Percentiles rank a stretch among this genome's conserved stretches.
Evolutionary conservation across 2,888 invertebrate species (phyloP).

Genomic region (Drosophila longiperda): DNA sequence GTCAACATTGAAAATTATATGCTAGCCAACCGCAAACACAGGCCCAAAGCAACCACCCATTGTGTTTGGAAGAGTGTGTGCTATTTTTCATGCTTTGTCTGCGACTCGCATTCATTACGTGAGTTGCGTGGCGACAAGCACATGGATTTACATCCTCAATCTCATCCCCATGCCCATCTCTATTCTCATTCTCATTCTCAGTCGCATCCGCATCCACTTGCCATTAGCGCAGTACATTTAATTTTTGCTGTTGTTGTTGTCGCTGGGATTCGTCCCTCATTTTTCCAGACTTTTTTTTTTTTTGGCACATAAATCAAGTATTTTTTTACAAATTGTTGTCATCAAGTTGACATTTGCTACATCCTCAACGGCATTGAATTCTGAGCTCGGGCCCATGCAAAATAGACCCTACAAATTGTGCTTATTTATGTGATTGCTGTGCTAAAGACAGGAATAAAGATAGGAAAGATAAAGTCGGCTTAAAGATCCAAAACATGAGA

Average conservation of each 20-base stretch:
- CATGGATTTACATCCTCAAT: conserved; percentile 31
- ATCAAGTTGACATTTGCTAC: conserved; percentile 79
- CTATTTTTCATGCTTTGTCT: conserved; percentile 67
- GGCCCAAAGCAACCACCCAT: conserved; percentile 5
- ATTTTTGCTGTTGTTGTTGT: conserved; percentile 57
- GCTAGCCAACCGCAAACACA: conserved; percentile 51
- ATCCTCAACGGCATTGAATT: conserved; percentile 67
- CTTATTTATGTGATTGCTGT: conserved; percentile 54
- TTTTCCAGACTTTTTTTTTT: conserved; percentile 38
- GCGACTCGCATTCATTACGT: conserved; percentile 74
- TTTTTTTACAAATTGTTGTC: conserved; percentile 81
- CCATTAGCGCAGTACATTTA: conserved; percentile 70
- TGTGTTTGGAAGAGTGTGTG: conserved; percentile 35
- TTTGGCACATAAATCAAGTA: conserved; percentile 73
- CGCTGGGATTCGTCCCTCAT: conserved; percentile 3
- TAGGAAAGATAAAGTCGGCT: conserved; percentile 3
- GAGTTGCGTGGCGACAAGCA: conserved; percentile 68
- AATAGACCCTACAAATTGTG: conserved; percentile 21
- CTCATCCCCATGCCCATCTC: not conserved
- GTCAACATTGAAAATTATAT: conserved; percentile 79
- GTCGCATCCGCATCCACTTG: conserved; percentile 27
- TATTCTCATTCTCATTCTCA: not conserved
- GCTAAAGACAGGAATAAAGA: not conserved
- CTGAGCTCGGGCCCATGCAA: conserved; percentile 43
- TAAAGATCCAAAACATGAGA: not conserved